Evolutionary conservation across 2,797 vertebrate species (phyloP), one percentile per base, ranked within the genome.

Genomic region (Diglossa cyanea): DNA sequence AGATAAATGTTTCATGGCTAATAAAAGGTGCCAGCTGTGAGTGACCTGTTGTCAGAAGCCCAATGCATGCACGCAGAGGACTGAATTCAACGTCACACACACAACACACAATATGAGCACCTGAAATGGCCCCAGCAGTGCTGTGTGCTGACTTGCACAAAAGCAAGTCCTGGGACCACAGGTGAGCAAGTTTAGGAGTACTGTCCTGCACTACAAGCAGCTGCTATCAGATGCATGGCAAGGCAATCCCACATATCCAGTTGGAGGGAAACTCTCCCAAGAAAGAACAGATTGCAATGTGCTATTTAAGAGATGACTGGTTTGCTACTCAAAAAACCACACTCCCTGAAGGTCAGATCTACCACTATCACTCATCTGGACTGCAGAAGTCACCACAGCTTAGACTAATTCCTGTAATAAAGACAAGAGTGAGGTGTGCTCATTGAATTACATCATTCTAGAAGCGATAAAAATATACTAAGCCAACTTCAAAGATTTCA

Each of bases 31-130:
- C 39, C 63, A n/a, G n/a, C 67, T 76, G 47, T 9, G 35, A 48
- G 19, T 11, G 35, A 74, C 48, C 31, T 48, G 60, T 21, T 68
- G 23, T 39, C 74, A 66, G 66, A 84, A 57, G 50, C 47, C n/a
- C 35, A 30, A 2, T 20, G 28, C 0, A 0, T 4, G 71, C 0
- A 1, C 30, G 39, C 25, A 39, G 25, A 53, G 57, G 62, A 40
- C 2, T 1, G 42, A 80, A 72, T 47, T 53, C 24, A 28, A 47
- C 67, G 51, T 58, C 44, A 53, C 17, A 37, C 35, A 37, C 25
- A 39, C n/a, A 33, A 58, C 39, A 61, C 16, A 6, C 16, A 28
- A 5, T 1, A 28, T 1, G 16, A 84, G 40, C 20, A 40, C 37
- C n/a, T 70, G 53, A 62, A 73, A 70, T 0, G 10, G 51, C 17